Base-by-base conservation (phyloP, 53 echinoderm and acorn worm genomes). In the Stichopus horrens region DNA sequence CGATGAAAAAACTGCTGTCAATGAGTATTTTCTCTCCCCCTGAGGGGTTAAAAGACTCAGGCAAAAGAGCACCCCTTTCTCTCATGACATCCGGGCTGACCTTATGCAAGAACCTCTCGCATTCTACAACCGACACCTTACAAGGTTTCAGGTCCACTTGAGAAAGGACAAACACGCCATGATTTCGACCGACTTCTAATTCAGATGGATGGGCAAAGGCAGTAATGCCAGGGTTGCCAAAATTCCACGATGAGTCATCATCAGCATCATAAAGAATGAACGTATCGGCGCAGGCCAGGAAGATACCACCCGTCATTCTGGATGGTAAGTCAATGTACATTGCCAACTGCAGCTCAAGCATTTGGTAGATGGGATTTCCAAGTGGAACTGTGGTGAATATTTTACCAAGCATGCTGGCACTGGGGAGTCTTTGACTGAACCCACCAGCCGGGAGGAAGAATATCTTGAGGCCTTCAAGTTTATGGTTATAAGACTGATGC, bases 381-480 rank as follows among this genome's bases (percentile, higher is more conserved):
- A 92, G 71, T 9, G 96, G 96, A 18, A 96, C 20, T 16, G 93
- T 92, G 7, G 93, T 92, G 96, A 96, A 96, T 75, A 95, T 90
- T 73, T 96, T 96, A 7, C 95, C 95, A 51, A 96, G 68, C 10
- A 96, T 73, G 68, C 93, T 93, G 23, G 95, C 94, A 78, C 88
- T 93, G 19, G 96, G 96, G 11, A 96, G 91, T 57, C 95, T 88
- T 71, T 96, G 95, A 86, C 96, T 96, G 63, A 90, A 96, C 9
- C 96, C 96, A 19, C 96, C 96, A 57, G 96, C 92, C 67, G 95
- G 96, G 16, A 96, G 91, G 77, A 96, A 88, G 9, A 96, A 89
- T 7, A 95, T 88, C 84, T 92, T 96, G 68, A 95, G 86, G 57
- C 88, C 11, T 90, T 89, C 18, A 86, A 37, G 54, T 53, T 71